Percentiles rank a stretch among this genome's conserved stretches.
These are phyloP conservation scores for Smittia sp. DNA, from an alignment of 2,888 invertebrate genomes.

Conservation along the genomic window DNA sequence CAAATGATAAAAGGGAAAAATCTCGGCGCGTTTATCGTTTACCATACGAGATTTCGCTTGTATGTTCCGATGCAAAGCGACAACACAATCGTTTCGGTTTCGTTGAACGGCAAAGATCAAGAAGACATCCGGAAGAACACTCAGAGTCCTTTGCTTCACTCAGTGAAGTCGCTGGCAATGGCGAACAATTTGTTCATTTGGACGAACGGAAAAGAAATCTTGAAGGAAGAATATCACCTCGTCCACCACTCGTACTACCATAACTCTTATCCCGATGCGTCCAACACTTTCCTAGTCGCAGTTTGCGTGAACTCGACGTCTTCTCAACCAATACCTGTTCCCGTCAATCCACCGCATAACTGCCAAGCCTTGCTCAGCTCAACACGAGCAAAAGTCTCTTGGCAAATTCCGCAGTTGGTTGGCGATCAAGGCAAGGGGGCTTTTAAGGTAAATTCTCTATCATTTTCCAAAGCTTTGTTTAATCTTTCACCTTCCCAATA, in stretches of 20 bases:
- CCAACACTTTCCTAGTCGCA: constrained; percentile 56
- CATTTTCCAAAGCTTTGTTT: neutral
- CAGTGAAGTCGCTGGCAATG: constrained; percentile 72
- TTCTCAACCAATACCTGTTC: constrained; percentile 76
- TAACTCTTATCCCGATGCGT: constrained; percentile 64
- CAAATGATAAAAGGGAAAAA: constrained; percentile 64
- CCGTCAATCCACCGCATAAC: constrained; percentile 72
- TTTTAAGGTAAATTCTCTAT: constrained; percentile 54
- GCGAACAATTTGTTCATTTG: constrained; percentile 80
- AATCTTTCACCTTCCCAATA: constrained; percentile 39
- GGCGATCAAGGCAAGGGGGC: constrained; percentile 70
- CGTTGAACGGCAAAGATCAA: constrained; percentile 75
- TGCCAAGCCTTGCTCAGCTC: constrained; percentile 80
- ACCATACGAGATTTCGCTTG: constrained; percentile 76
- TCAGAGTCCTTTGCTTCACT: constrained; percentile 69
- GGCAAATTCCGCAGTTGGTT: constrained; percentile 75
- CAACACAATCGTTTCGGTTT: constrained; percentile 77
- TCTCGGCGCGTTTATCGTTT: constrained; percentile 79
- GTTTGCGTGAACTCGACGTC: constrained; percentile 62
- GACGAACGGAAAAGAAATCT: constrained; percentile 75
- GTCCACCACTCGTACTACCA: constrained; percentile 71
- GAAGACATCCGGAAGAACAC: constrained; percentile 71
- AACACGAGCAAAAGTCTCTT: constrained; percentile 72
- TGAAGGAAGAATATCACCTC: constrained; percentile 74
- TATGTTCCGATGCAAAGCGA: constrained; percentile 70